Conservation (phyloP, 2,888 invertebrate genomes). For the Tolmerus cingulatus region DNA sequence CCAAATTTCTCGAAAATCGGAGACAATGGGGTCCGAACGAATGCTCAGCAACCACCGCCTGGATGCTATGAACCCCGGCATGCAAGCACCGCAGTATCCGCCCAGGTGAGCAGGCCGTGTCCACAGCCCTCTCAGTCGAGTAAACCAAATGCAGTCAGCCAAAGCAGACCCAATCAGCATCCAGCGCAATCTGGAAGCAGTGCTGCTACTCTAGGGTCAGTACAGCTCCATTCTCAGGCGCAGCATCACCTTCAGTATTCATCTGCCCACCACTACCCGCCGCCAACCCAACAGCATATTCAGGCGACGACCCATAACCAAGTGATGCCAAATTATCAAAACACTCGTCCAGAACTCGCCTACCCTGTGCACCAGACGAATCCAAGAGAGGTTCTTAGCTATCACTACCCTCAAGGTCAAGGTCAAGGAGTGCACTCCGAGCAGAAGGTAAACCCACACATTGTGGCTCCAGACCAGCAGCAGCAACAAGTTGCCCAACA, state of each 20-base stretch:
- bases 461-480: neutral
- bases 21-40: neutral
- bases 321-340: neutral
- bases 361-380: neutral
- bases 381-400: neutral
- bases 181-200: neutral
- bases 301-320: neutral
- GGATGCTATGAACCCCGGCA: neutral
- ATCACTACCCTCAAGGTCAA: neutral
- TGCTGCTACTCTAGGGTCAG: neutral
- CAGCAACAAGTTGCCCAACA: neutral
- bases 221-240: neutral
- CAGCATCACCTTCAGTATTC: slow-evolving; percentile 5
- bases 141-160: neutral
- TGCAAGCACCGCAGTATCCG: neutral
- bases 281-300: neutral
- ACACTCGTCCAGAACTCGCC: neutral
- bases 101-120: neutral
- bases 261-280: neutral
- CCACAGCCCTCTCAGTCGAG: neutral
- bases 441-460: neutral
- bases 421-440: neutral
- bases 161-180: slow-evolving; percentile 2
- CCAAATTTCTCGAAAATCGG: slow-evolving; percentile 70
- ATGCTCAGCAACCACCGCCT: neutral